Evolutionary conservation across 2,888 invertebrate genomes (phyloP), one percentile per base, ranked within the genome.

Genomic region (Scaptomyza flava): DNA sequence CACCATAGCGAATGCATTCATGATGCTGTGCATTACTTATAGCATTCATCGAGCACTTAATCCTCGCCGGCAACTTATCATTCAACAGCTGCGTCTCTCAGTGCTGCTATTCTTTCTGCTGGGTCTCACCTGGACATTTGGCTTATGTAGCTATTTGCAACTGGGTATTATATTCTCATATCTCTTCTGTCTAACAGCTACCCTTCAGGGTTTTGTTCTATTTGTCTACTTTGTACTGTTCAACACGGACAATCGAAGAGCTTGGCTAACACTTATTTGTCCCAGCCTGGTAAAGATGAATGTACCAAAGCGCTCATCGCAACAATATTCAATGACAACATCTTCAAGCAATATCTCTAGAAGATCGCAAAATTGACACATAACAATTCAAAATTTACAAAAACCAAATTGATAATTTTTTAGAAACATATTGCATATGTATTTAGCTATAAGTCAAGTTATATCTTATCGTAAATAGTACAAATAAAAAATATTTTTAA

Each of bases 61-160:
- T 50, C 74, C 78, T 0, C 77, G 86, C 89, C 92, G 87, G 74
- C 93, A 80, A 11, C 57, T 80, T 43, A 64, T 90, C 8, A 77
- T 92, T 2, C 93, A 93, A 17, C 94, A 94, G 74, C 87, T 94
- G 7, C 92, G 94, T 34, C 87, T 94, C 12, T 94, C 93, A 0
- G 91, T 94, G 66, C 92, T 94, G 72, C 90, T 94, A 52, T 94
- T 94, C 83, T 94, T 94, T 66, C 90, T 94, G 33, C 87, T 94
- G 14, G 94, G 94, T 0, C 89, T 94, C 2, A 93, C 94, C 1
- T 94, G 94, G 94, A 90, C 94, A 27, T 94, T 94, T 83, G 94
- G 94, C 6, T 86, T 94, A 34, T 92, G 94, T 75, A 93, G 93
- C 1, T 93, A 93, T 78, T 91, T 93, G 47, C 91, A 90, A 5